Conservation (phyloP, 2,113 vertebrate species). For the Orcinus orca region DNA sequence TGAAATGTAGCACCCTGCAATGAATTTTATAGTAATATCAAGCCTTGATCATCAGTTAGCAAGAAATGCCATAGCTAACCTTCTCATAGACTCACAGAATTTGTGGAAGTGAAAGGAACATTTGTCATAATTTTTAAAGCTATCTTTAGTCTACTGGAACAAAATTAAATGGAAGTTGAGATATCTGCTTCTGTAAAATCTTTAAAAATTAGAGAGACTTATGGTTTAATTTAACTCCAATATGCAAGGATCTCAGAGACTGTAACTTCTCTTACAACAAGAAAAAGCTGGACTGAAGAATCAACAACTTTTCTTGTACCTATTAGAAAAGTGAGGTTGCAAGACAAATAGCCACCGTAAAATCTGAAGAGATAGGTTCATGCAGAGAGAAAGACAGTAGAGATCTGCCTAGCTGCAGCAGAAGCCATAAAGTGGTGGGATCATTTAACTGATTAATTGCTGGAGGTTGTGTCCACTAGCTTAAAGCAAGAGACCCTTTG, state of each 20-base stretch:
- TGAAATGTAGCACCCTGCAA: background rate
- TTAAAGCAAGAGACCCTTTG: background rate
- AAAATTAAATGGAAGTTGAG: background rate
- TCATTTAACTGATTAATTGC: background rate
- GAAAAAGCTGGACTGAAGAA: background rate
- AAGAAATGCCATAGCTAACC: background rate
- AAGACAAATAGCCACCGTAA: background rate
- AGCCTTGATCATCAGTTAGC: background rate
- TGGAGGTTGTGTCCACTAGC: background rate
- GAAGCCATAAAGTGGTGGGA: background rate
- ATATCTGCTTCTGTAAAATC: background rate
- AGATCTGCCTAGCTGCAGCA: background rate
- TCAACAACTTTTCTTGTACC: background rate
- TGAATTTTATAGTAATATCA: background rate
- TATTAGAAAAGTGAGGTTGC: background rate
- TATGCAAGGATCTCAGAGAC: background rate
- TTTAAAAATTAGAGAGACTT: background rate
- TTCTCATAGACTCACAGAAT: background rate
- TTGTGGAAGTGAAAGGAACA: background rate
- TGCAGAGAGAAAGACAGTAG: background rate
- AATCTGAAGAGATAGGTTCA: background rate
- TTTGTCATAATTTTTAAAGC: background rate
- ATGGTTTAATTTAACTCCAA: background rate
- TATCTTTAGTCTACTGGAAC: background rate
- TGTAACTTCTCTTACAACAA: background rate